Evolutionary conservation across 1,140 invertebrate genomes (phyloP), one percentile per base, ranked within the genome.

Genomic region (Calycopis cecrops): DNA sequence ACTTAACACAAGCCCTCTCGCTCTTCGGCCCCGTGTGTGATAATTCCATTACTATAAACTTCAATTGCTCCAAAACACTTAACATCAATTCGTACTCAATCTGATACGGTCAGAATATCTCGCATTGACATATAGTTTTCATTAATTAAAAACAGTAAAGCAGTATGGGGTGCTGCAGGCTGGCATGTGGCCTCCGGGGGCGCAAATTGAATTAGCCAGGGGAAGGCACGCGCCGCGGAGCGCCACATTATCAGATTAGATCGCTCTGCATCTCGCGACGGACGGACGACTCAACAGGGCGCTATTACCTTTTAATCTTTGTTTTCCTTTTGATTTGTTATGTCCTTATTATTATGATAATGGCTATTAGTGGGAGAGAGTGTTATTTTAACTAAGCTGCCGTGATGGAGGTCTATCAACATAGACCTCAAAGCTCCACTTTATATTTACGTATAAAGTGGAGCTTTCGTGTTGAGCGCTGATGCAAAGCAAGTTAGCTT

Each of bases 211-310:
- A 79, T 80, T 80, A 80, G 58, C 48, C 48, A 52, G 65, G 60
- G 65, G 60, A 67, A 37, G 12, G 65, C 67, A 73, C 75, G 66
- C 76, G 76, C 77, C 6, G 74, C 76, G 69, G 64, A 59, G 35
- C 49, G 10, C 65, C 65, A 73, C 76, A 79, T 83, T 81, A 83
- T 83, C 75, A 57, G 73, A 83, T 81, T 83, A 83, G 66, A 68
- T 55, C 50, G 17, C 58, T 28, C 47, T 71, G 67, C 66, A 71
- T 71, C 62, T 53, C 33, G 57, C 57, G 57, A 57, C 48, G 55
- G 48, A 57, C n/a, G n/a, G n/a, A n/a, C n/a, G n/a, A n/a, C 35
- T 48, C 48, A 47, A 44, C 33, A 57, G 54, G 40, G 33, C 34
- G 16, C 50, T 40, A 65, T 65, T 65, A 60, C 55, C 28, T 33